Evolutionary conservation across 2,113 vertebrate species (phyloP).

Genomic region (Loxodonta africana): DNA sequence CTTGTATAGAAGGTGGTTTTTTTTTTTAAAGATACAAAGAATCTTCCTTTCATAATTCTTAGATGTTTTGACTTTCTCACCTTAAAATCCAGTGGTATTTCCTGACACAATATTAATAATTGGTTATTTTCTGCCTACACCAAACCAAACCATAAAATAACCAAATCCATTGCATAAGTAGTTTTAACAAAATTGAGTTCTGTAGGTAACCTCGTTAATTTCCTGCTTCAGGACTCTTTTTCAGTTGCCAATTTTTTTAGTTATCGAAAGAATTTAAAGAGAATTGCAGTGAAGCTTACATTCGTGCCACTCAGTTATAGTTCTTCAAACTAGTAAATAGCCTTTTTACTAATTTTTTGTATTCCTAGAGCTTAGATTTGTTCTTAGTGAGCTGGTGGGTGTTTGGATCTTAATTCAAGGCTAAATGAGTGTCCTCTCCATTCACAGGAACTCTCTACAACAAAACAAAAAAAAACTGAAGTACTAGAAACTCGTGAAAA

Average conservation of each 20-base stretch:
- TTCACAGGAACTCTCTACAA: not conserved
- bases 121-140: not conserved
- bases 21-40: not conserved
- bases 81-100: not conserved
- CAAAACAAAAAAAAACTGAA: not conserved
- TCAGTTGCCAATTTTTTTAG: not conserved
- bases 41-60: constrained; percentile 21
- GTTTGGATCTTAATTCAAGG: constrained; percentile 7
- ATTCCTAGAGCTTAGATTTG: not conserved
- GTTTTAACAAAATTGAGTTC: constrained; percentile 28
- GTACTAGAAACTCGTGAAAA: not conserved
- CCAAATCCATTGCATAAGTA: not conserved
- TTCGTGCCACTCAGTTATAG: not conserved
- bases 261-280: not conserved
- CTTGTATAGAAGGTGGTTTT: not conserved
- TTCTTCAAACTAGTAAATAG: not conserved
- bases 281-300: constrained; percentile 4
- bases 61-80: not conserved
- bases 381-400: not conserved
- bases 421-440: not conserved
- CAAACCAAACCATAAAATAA: too few species aligned
- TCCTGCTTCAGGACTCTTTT: not conserved
- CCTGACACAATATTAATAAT: not conserved
- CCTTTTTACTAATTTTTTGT: not conserved
- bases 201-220: not conserved